A percentile compares a stretch with the other conserved stretches of the same genome.
phyloP scores from a whole-genome alignment of 2,888 invertebrate genomes.

The Acleris cristana region DNA sequence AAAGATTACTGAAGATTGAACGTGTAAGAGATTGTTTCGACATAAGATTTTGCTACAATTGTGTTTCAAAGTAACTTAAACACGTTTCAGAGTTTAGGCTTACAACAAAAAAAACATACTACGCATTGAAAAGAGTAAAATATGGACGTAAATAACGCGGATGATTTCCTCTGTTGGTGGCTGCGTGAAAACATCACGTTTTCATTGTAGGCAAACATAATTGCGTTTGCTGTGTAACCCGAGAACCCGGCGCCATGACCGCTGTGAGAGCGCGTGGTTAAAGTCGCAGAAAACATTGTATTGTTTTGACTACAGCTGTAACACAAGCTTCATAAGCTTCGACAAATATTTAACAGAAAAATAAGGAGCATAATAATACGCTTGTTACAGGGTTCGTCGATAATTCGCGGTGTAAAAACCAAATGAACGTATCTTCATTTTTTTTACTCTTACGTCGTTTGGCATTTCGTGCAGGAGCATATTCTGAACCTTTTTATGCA shows the following conservation, averaged over 20 bases:
- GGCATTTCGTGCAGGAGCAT: too few relatives aligned
- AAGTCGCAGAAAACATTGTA: slow-evolving; percentile 8
- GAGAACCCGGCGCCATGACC: slow-evolving; percentile 53
- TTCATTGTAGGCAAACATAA: slow-evolving; percentile 55
- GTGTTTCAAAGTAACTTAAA: neutral
- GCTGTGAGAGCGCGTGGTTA: slow-evolving; percentile 44
- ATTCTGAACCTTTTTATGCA: too few relatives aligned
- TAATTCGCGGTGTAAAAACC: too few relatives aligned
- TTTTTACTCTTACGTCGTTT: too few relatives aligned
- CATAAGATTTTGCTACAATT: neutral
- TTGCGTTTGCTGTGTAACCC: slow-evolving; percentile 54
- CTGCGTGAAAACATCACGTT: slow-evolving; percentile 58
- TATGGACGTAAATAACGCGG: slow-evolving; percentile 36
- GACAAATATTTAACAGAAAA: slow-evolving; percentile 3
- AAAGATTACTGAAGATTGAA: slow-evolving; percentile 19
- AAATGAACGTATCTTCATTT: too few relatives aligned
- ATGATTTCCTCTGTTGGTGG: slow-evolving; percentile 42
- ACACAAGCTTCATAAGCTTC: neutral
- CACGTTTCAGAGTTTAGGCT: too few relatives aligned
- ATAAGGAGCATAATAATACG: neutral
- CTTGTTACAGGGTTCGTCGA: too few relatives aligned
- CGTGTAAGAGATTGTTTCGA: slow-evolving; percentile 9
- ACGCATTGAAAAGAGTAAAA: neutral
- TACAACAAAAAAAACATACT: too few relatives aligned
- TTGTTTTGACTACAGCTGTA: slow-evolving; percentile 21